A percentile compares a stretch with the other conserved stretches of the same genome.
These are phyloP conservation scores for Vespertilio murinus DNA, from an alignment of 2,797 vertebrate genomes.

Conservation along the genomic window DNA sequence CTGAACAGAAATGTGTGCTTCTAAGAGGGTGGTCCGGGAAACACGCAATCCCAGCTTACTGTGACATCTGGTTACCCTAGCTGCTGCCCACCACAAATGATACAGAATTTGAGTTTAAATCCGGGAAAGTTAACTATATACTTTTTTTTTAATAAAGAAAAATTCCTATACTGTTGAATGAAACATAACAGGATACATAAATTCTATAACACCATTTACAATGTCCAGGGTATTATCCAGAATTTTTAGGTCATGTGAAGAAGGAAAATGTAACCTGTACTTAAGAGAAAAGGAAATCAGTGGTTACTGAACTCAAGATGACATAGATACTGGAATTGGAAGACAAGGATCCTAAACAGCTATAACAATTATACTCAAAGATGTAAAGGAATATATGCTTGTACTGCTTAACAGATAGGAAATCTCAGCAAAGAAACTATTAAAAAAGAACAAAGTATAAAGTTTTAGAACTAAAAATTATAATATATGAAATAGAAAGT, in stretches of 20 bases:
- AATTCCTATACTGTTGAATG: not conserved
- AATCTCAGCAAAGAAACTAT: not conserved
- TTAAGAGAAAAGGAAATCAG: constrained; percentile 28
- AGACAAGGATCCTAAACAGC: not conserved
- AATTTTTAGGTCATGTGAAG: constrained; percentile 12
- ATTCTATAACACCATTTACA: constrained; percentile 36
- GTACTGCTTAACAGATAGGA: constrained; percentile 8
- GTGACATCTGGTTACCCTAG: not conserved
- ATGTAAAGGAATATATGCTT: not conserved
- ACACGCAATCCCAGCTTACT: not conserved
- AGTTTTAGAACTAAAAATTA: constrained; percentile 53
- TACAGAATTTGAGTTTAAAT: constrained; percentile 5
- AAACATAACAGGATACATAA: constrained; percentile 8
- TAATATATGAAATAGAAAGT: constrained; percentile 31
- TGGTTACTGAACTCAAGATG: not conserved
- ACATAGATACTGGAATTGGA: not conserved
- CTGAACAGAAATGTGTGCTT: not conserved
- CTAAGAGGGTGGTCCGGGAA: not conserved
- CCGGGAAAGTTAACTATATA: not conserved
- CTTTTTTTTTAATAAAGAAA: not conserved
- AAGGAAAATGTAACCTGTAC: not conserved
- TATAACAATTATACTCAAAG: not conserved
- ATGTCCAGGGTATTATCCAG: not conserved
- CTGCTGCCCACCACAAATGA: not conserved
- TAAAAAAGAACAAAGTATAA: constrained; percentile 45